A percentile compares a stretch with the other conserved stretches of the same genome.
Conservation (phyloP, 2,888 invertebrate genomes). For the Caenorhabditis becei region DNA sequence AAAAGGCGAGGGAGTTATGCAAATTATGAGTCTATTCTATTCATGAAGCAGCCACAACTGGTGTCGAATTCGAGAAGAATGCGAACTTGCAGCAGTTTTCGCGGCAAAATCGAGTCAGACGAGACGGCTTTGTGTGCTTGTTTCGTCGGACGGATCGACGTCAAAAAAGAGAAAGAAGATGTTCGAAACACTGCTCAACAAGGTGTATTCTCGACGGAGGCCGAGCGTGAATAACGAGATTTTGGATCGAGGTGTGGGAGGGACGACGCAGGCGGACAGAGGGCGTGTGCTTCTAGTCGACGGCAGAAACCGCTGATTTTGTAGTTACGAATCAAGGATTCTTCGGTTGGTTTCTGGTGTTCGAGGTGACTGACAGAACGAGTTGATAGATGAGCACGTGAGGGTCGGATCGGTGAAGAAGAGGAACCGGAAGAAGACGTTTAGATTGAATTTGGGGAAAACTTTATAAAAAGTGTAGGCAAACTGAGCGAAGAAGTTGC, state of each 20-base stretch:
- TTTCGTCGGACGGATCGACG: not conserved
- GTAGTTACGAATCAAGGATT: not conserved
- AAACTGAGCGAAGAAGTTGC: not conserved
- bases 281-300: not conserved
- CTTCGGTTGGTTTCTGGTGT: not conserved
- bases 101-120: not conserved
- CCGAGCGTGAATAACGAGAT: slow-evolving; percentile 44
- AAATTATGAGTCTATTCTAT: slow-evolving; percentile 9
- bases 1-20: slow-evolving; percentile 29
- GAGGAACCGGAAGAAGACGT: slow-evolving; percentile 12
- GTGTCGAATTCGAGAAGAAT: slow-evolving; percentile 32
- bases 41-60: not conserved
- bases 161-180: slow-evolving; percentile 2
- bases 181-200: slow-evolving; percentile 11
- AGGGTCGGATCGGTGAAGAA: not conserved
- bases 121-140: not conserved
- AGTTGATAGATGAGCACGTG: not conserved
- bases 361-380: slow-evolving; percentile 1
- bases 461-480: not conserved
- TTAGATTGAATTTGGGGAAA: slow-evolving; percentile 2
- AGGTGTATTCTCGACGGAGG: slow-evolving; percentile 30
- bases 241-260: slow-evolving; percentile 19
- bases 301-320: not conserved
- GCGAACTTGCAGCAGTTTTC: slow-evolving; percentile 11
- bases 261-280: slow-evolving; percentile 4